Base-by-base conservation (phyloP, 2,888 invertebrate genomes). In the Tuta absoluta region DNA sequence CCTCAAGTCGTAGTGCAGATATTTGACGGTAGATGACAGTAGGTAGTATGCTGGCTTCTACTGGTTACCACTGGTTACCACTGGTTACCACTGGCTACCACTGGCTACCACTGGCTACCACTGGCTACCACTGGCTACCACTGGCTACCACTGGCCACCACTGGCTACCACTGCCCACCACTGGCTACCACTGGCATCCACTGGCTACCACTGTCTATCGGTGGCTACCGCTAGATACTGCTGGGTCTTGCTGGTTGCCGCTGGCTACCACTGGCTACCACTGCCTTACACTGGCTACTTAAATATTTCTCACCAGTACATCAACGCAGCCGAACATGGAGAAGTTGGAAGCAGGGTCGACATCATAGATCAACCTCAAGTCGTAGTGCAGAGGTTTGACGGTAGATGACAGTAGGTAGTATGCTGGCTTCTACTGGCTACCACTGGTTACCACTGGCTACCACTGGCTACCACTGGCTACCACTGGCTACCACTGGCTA, bases 251-350 rank as follows among this genome's bases (percentile, higher is more conserved):
- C n/a, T n/a, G n/a, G n/a, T n/a, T n/a, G n/a, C n/a, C n/a, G n/a
- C n/a, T n/a, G n/a, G n/a, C n/a, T n/a, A n/a, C n/a, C n/a, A n/a
- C n/a, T n/a, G n/a, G n/a, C n/a, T n/a, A n/a, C n/a, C n/a, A n/a
- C n/a, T n/a, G n/a, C n/a, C n/a, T n/a, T n/a, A n/a, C n/a, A n/a
- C n/a, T 33, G 38, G 8, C 1, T 12, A 3, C 38, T 8, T 12
- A 41, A 14, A 14, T 14, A 14, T 41, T 41, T 79, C 91, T 91
- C 74, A 94, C 94, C 88, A 88, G 73, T 63, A 94, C 94, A 73
- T 91, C 87, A 8, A 93, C 94, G 63, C 92, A 85, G 7, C 94
- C 94, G 61, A 83, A 88, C 79, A 91, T 94, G 69, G 88, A 89
- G 79, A 93, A 94, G 77, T 92, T 92, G 62, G 89, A 87, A 45